phyloP scores from a whole-genome alignment of 2,797 vertebrate species.

The Sylvilagus floridanus region DNA sequence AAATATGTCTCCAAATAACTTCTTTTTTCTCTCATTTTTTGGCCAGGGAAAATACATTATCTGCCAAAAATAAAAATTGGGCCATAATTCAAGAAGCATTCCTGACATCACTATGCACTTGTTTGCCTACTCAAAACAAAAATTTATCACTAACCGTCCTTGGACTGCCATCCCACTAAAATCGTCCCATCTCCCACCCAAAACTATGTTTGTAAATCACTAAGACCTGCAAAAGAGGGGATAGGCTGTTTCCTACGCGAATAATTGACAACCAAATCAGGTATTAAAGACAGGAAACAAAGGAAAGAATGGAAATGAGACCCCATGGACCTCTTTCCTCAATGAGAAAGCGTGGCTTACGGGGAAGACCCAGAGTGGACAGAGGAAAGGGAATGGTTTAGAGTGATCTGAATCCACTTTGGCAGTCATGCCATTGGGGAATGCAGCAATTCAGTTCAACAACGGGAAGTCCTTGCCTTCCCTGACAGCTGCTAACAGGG shows the following conservation, averaged over 20 bases:
- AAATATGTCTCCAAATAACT: slow-evolving; percentile 9
- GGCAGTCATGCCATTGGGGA: background rate
- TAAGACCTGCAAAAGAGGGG: background rate
- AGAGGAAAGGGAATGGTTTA: background rate
- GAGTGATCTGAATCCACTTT: background rate
- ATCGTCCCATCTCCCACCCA: background rate
- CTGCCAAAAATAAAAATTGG: slow-evolving; percentile 13
- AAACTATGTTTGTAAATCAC: slow-evolving; percentile 3
- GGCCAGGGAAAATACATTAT: slow-evolving; percentile 28
- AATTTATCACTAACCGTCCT: background rate
- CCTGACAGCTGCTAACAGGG: slow-evolving; percentile 48
- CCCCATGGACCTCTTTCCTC: background rate
- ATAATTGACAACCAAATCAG: background rate
- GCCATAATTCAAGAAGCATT: slow-evolving; percentile 12
- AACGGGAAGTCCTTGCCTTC: background rate
- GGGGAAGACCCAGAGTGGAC: background rate
- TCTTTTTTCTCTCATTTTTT: background rate
- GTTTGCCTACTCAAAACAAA: slow-evolving; percentile 38
- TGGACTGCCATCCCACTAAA: background rate
- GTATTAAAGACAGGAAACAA: background rate
- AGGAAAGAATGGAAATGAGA: background rate
- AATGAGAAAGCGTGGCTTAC: fast-evolving
- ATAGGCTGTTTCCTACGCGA: background rate
- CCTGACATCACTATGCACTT: background rate
- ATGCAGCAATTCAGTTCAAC: background rate